These are phyloP conservation scores for Lepus timidus DNA, from an alignment of 2,113 vertebrate species.

Conservation along the genomic window DNA sequence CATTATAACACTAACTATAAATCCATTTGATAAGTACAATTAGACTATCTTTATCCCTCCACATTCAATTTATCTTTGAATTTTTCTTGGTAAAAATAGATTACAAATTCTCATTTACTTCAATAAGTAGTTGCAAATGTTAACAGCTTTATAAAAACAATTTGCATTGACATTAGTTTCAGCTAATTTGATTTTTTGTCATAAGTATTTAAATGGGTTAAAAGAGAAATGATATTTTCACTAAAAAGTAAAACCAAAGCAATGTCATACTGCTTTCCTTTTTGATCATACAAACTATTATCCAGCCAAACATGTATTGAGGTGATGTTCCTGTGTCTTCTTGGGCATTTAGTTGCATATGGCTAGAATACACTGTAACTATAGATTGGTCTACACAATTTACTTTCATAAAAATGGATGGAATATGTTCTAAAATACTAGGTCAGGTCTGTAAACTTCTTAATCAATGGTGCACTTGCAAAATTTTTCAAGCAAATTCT, in stretches of 20 bases:
- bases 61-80: neutral
- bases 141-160: neutral
- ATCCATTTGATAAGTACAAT: neutral
- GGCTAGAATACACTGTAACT: neutral
- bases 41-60: neutral
- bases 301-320: neutral
- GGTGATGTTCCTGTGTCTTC: neutral
- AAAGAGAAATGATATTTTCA: constrained; percentile 19
- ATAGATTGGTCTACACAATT: constrained; percentile 17
- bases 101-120: constrained; percentile 2
- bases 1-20: neutral
- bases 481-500: constrained; percentile 1
- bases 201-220: constrained; percentile 48
- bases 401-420: neutral
- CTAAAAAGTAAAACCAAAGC: neutral
- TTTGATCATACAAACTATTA: neutral
- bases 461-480: neutral
- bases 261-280: neutral
- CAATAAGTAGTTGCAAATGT: neutral
- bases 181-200: constrained; percentile 22
- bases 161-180: constrained; percentile 26
- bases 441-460: neutral
- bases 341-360: constrained; percentile 41
- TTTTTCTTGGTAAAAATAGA: neutral
- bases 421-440: neutral